phyloP scores from a whole-genome alignment of 2,113 vertebrate genomes.

The Chitala chitala region DNA sequence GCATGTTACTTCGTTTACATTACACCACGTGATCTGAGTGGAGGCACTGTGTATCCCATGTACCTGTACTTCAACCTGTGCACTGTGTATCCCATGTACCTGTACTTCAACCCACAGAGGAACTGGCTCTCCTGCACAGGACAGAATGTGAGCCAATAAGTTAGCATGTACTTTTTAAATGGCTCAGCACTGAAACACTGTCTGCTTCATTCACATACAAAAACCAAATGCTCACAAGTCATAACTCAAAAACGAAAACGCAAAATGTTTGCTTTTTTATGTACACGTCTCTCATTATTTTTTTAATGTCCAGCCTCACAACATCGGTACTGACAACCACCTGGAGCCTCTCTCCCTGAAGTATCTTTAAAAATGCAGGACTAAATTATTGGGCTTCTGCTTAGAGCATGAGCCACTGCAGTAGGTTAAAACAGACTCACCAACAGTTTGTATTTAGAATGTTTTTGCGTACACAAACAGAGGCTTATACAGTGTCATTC shows the following conservation, averaged over 20 bases:
- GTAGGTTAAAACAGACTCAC: background rate
- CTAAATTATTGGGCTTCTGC: background rate
- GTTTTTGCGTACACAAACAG: background rate
- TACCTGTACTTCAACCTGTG: too few relatives aligned
- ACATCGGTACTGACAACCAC: too few relatives aligned
- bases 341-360: background rate
- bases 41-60: too few relatives aligned
- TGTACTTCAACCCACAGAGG: slow-evolving; percentile 7
- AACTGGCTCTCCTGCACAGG: background rate
- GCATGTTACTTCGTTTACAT: too few relatives aligned
- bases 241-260: background rate
- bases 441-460: background rate
- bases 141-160: background rate
- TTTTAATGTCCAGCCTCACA: too few relatives aligned
- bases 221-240: background rate
- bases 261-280: background rate
- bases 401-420: background rate
- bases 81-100: too few relatives aligned
- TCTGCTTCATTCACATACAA: slow-evolving; percentile 18
- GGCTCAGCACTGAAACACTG: slow-evolving; percentile 15
- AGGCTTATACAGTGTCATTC: background rate
- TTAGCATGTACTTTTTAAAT: slow-evolving; percentile 23
- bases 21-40: too few relatives aligned
- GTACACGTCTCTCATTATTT: background rate
- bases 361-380: background rate